Conservation (phyloP, 2,888 invertebrate genomes). For the Euplexia lucipara region DNA sequence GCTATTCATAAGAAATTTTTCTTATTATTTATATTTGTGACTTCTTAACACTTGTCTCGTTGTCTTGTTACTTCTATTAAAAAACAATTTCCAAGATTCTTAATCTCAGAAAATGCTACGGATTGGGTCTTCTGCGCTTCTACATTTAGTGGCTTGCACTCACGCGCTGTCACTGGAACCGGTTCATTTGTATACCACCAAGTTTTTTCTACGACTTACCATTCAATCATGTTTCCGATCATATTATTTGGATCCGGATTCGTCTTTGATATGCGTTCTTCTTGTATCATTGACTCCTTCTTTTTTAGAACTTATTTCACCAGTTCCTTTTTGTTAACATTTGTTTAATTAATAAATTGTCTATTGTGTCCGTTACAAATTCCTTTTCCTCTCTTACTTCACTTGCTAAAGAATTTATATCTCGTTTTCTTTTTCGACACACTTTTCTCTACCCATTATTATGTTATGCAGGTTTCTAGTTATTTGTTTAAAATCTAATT, state of each 20-base stretch:
- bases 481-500: constrained; percentile 26
- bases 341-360: too few relatives aligned
- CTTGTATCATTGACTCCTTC: not conserved
- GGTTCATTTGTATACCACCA: constrained; percentile 63
- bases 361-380: not conserved
- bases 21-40: too few relatives aligned
- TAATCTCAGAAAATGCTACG: not conserved
- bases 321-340: not conserved
- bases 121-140: constrained; percentile 37
- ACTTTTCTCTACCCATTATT: constrained; percentile 18
- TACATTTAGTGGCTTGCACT: constrained; percentile 18
- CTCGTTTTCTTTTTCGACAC: constrained; percentile 13
- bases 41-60: too few relatives aligned
- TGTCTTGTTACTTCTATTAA: too few relatives aligned
- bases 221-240: constrained; percentile 49
- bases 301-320: not conserved
- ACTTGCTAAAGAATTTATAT: not conserved
- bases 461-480: constrained; percentile 18
- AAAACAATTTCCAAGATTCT: not conserved
- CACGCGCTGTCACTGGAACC: constrained; percentile 65
- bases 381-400: not conserved
- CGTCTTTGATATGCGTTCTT: constrained; percentile 3
- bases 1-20: too few relatives aligned
- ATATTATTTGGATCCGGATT: constrained; percentile 45
- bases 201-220: constrained; percentile 43